Evolutionary conservation across 2,113 vertebrate genomes (phyloP).

Genomic region (Promerops cafer): DNA sequence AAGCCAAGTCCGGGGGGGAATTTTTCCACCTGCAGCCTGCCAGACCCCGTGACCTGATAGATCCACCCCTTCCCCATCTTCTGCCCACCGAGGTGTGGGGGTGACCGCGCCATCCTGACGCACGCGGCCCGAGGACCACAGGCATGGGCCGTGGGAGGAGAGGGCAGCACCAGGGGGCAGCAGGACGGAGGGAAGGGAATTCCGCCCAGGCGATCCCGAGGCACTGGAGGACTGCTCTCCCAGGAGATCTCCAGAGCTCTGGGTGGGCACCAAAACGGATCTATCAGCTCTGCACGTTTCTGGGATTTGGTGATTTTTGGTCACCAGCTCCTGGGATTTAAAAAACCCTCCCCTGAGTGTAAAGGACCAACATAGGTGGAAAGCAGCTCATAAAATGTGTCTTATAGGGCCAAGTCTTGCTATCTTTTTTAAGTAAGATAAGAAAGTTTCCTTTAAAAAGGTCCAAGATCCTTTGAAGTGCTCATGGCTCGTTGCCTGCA

Average conservation of each 20-base stretch:
- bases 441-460: neutral
- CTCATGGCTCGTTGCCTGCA: neutral
- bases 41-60: neutral
- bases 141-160: accelerated
- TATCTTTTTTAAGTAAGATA: neutral
- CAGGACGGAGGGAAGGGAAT: neutral
- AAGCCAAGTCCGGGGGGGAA: neutral
- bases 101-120: accelerated
- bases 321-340: neutral
- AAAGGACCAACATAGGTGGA: neutral
- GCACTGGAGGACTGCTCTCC: neutral
- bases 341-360: neutral
- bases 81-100: accelerated
- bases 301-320: neutral
- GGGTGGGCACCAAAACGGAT: neutral
- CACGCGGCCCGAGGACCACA: accelerated
- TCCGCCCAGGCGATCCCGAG: accelerated
- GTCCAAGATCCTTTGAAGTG: neutral
- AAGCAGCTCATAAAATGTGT: neutral
- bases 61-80: accelerated
- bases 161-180: neutral
- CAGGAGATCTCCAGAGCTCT: neutral
- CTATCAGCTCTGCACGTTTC: neutral
- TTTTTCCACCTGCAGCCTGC: neutral
- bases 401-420: neutral